Base-by-base conservation (phyloP, 2,888 invertebrate genomes). In the Erpobdella octoculata region DNA sequence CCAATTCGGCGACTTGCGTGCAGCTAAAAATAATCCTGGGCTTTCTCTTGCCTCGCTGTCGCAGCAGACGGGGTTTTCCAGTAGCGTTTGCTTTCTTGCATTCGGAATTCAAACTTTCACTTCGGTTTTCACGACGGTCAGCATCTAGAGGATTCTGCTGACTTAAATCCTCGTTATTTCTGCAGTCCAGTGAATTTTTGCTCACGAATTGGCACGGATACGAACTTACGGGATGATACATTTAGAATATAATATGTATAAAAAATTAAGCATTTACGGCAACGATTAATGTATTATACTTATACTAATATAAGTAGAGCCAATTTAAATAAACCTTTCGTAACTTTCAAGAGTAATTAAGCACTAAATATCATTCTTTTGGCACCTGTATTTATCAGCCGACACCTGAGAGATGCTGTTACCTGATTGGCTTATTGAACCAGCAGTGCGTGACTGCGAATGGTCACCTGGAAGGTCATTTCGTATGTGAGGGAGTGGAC, bases 11-110 rank as follows among this genome's bases (percentile, higher is more conserved):
- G 28, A 62, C 62, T 35, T 62, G 62, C 9, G 21, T 35, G 33
- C 33, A 33, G 31, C 62, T 62, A 31, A 62, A 62, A 12, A 62
- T 62, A 8, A 62, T 35, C 35, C 62, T 31, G 31, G 62, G 62
- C n/a, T 62, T 62, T 31, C 62, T 62, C 9, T 31, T 62, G 2
- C 31, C 35, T 9, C 62, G 21, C 62, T 62, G 62, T 21, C 53
- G 21, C 53, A 53, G 53, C 53, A 53, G 53, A 25, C 53, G 53
- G 28, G 28, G 21, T 53, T 53, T 53, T 9, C 21, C 53, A 8
- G 9, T 8, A 5, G 21, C 53, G n/a, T n/a, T n/a, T n/a, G n/a
- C n/a, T n/a, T n/a, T n/a, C n/a, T n/a, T n/a, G n/a, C n/a, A n/a
- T n/a, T n/a, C n/a, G n/a, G n/a, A n/a, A n/a, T n/a, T n/a, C n/a